A percentile compares a stretch with the other conserved stretches of the same genome.
Conservation (phyloP, 1,140 invertebrate species). For the Penaeus vannamei region DNA sequence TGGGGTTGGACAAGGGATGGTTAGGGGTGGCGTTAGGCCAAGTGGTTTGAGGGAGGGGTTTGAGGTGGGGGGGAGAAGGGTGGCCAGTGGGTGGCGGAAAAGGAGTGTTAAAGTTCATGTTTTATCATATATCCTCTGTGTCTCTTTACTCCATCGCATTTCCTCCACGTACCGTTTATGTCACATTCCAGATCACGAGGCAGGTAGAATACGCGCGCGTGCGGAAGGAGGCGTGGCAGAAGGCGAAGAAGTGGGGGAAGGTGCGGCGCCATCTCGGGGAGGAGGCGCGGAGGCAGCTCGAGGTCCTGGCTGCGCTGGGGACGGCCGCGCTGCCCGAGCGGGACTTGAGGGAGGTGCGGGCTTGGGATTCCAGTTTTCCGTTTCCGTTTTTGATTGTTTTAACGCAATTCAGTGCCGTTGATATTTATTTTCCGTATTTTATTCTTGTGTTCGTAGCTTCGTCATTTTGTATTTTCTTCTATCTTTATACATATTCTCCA, state of each 20-base stretch:
- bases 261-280: not conserved
- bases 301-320: not conserved
- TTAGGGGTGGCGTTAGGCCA: not conserved
- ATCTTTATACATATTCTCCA: no score
- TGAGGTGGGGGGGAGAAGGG: no score
- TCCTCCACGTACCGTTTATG: not conserved
- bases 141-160: not conserved
- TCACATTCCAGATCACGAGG: not conserved
- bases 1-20: not conserved
- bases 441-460: no score
- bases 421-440: no score
- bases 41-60: not conserved
- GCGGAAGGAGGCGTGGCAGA: not conserved
- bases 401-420: no score
- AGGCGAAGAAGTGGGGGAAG: not conserved
- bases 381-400: no score
- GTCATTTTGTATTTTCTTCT: no score
- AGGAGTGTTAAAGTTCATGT: no score
- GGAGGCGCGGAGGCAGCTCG: not conserved
- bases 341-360: not conserved
- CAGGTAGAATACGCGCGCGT: slow-evolving; percentile 5
- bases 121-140: not conserved
- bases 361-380: not conserved
- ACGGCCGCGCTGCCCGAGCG: not conserved
- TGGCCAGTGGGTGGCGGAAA: no score